phyloP scores from a whole-genome alignment of 2,113 vertebrate genomes.

The Tringa solitaria region DNA sequence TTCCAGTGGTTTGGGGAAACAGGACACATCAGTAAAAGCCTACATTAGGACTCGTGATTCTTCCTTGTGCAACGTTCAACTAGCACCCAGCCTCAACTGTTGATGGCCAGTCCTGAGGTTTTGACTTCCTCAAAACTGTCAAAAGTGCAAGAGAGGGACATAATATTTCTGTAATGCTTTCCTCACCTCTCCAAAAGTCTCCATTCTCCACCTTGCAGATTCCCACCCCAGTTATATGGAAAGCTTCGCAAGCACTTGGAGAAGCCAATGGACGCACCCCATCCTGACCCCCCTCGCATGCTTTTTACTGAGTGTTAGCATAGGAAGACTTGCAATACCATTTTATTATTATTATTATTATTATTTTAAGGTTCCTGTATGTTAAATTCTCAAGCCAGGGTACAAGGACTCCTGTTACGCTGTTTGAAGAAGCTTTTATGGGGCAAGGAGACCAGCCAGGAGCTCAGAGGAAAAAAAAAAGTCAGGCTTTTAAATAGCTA shows the following conservation, averaged over 20 bases:
- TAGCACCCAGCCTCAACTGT: background rate
- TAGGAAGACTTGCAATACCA: background rate
- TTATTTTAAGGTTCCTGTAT: background rate
- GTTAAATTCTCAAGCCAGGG: background rate
- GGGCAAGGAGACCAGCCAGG: background rate
- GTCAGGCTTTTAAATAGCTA: slow-evolving; percentile 43
- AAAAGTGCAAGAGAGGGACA: background rate
- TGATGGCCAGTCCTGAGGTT: background rate
- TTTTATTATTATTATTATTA: background rate
- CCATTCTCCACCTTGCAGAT: background rate
- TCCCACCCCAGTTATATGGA: background rate
- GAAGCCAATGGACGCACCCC: background rate
- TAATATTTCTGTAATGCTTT: background rate
- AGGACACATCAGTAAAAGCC: background rate
- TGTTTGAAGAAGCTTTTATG: background rate
- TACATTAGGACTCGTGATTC: background rate
- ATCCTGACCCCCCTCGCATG: background rate
- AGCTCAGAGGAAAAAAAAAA: background rate
- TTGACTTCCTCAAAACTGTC: background rate
- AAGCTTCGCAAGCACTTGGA: background rate
- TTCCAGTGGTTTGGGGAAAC: background rate
- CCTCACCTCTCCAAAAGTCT: background rate
- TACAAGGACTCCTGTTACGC: background rate
- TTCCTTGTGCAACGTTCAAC: background rate
- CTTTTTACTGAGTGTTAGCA: background rate